Evolutionary conservation across 2,113 vertebrate genomes (phyloP).

Genomic region (Columbina picui): DNA sequence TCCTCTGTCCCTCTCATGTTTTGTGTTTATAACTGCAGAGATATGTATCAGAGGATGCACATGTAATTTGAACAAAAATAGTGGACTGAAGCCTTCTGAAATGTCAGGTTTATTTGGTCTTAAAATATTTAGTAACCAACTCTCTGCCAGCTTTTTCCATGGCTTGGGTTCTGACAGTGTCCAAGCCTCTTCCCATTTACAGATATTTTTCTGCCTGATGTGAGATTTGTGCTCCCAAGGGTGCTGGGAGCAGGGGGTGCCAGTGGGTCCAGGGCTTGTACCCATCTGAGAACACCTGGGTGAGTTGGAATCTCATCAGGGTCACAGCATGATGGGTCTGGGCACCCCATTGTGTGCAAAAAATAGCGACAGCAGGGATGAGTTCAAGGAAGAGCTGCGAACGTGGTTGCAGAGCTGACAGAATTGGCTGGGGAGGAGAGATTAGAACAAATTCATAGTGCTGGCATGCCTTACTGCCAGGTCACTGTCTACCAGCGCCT

Average conservation of each 20-base stretch:
- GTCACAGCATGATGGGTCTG: background rate
- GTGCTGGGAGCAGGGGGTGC: rapidly evolving
- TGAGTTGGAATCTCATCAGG: background rate
- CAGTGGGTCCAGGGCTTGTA: rapidly evolving
- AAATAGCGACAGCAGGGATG: background rate
- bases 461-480: background rate
- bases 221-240: background rate
- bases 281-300: background rate
- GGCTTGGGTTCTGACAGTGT: background rate
- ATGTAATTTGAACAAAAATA: background rate
- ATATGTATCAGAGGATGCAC: background rate
- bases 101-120: background rate
- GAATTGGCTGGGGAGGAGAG: background rate
- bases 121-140: constrained; percentile 15
- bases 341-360: background rate
- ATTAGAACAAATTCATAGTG: background rate
- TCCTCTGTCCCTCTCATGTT: background rate
- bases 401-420: background rate
- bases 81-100: background rate
- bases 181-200: background rate
- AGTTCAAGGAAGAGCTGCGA: background rate
- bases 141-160: background rate
- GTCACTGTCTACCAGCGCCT: background rate
- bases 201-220: background rate
- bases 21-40: background rate